These are phyloP conservation scores for Mya arenaria DNA, from an alignment of 1,140 invertebrate species.

Conservation along the genomic window DNA sequence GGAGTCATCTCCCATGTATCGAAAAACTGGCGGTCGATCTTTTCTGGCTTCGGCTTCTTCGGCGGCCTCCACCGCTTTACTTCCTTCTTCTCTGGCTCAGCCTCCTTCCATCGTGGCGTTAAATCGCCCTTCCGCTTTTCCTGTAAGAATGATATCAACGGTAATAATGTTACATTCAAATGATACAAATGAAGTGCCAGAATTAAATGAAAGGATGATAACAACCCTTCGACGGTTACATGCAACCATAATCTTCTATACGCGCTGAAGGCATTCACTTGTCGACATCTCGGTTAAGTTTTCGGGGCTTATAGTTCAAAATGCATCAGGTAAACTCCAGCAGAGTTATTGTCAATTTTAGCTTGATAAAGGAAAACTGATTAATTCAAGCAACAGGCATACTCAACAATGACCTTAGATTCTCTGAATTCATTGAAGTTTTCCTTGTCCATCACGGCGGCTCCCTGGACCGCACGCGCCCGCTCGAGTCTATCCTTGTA, in stretches of 20 bases:
- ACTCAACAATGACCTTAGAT: neutral
- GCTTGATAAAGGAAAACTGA: too few relatives aligned
- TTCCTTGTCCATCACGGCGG: neutral
- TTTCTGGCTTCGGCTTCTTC: constrained; percentile 29
- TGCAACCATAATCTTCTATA: neutral
- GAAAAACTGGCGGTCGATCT: constrained; percentile 30
- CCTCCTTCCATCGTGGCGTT: neutral
- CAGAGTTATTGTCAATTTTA: too few relatives aligned
- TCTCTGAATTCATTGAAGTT: neutral
- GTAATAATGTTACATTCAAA: neutral
- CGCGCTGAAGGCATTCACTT: neutral
- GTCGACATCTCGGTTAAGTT: too few relatives aligned
- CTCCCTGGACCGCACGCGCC: neutral
- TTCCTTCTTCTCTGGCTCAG: constrained; percentile 17
- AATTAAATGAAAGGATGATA: neutral
- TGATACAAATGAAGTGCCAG: neutral
- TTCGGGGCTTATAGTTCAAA: too few relatives aligned
- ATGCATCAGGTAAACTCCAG: too few relatives aligned
- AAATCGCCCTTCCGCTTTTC: neutral
- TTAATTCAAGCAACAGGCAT: too few relatives aligned
- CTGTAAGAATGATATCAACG: neutral
- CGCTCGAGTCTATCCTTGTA: neutral
- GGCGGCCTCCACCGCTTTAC: constrained; percentile 35
- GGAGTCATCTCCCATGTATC: constrained; percentile 42
- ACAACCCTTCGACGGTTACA: neutral